Conservation (phyloP, 2,113 vertebrate genomes). For the Emydocephalus ijimae region DNA sequence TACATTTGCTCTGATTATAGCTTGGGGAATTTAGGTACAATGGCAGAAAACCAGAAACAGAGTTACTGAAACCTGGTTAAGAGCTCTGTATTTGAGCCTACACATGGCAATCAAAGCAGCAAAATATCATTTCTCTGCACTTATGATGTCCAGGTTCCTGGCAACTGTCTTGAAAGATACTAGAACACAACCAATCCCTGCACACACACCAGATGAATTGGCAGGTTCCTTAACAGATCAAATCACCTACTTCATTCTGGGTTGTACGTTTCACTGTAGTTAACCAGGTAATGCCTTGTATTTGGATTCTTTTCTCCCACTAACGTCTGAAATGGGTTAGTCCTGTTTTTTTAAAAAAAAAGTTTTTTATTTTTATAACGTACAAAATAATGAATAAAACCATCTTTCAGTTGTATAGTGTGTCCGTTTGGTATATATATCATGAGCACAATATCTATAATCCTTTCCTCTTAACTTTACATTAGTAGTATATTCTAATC, state of each 20-base stretch:
- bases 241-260: not conserved
- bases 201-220: not conserved
- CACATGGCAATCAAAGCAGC: not conserved
- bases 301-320: not conserved
- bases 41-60: not conserved
- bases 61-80: not conserved
- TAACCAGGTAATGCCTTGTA: not conserved
- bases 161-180: not conserved
- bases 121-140: not conserved
- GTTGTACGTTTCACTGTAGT: not conserved
- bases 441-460: too few relatives aligned
- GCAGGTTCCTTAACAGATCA: not conserved
- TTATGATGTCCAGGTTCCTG: not conserved
- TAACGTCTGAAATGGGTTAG: too few relatives aligned
- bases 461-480: too few relatives aligned
- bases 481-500: too few relatives aligned
- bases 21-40: not conserved
- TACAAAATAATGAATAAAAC: too few relatives aligned
- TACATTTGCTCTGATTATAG: not conserved
- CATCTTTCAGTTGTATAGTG: too few relatives aligned
- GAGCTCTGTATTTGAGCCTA: not conserved
- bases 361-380: too few relatives aligned
- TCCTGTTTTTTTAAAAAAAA: too few relatives aligned
- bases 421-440: too few relatives aligned
- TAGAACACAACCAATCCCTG: not conserved